Conservation (phyloP, 2,797 vertebrate genomes). For the Sarcoramphus papa region DNA sequence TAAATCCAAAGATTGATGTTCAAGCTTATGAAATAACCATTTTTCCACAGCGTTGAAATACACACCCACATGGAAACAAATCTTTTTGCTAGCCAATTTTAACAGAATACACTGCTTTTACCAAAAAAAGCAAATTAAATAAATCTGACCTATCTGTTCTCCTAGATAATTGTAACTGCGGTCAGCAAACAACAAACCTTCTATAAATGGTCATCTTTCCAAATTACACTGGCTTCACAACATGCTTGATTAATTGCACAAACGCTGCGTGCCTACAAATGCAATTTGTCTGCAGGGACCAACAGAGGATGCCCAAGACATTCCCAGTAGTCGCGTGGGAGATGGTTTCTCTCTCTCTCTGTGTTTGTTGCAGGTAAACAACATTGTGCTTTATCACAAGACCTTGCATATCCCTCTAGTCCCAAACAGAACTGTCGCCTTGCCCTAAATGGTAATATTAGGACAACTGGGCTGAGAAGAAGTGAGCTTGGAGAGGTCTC, state of each 20-base stretch:
- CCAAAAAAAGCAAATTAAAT: constrained; percentile 37
- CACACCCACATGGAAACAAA: constrained; percentile 7
- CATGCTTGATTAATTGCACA: background rate
- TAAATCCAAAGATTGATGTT: constrained; percentile 59
- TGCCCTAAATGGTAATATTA: constrained; percentile 9
- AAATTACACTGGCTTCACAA: constrained; percentile 33
- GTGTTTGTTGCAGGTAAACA: constrained; percentile 42
- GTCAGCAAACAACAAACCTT: constrained; percentile 39
- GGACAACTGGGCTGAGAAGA: background rate
- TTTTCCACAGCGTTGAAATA: constrained; percentile 37
- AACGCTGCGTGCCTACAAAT: background rate
- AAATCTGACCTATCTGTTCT: constrained; percentile 21
- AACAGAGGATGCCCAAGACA: background rate
- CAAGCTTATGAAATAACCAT: constrained; percentile 46
- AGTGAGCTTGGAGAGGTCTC: background rate
- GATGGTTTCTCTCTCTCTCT: background rate
- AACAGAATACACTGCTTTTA: constrained; percentile 26
- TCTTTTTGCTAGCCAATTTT: constrained; percentile 10
- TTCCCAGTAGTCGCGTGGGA: background rate
- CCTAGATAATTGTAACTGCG: background rate
- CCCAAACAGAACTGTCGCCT: background rate
- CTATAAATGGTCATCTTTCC: constrained; percentile 55
- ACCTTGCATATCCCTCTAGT: background rate
- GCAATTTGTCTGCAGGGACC: background rate
- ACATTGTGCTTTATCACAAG: background rate